phyloP scores from a whole-genome alignment of 1,140 invertebrate genomes.

The Zelostemma sp. region DNA sequence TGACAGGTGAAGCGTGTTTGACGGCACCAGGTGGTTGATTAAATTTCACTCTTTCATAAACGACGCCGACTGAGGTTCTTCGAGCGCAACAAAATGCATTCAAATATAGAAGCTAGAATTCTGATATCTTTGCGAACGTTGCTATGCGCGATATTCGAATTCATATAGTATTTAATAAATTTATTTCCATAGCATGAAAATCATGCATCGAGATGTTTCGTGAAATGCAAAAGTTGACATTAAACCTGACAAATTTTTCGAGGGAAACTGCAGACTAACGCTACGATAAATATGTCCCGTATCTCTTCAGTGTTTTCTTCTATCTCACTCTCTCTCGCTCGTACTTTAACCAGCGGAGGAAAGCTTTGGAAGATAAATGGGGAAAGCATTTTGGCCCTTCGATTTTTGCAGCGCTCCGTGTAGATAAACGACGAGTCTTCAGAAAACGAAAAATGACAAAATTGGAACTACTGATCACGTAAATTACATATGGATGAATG shows the following conservation, averaged over 20 bases:
- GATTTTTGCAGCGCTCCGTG: background rate
- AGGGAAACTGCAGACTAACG: background rate
- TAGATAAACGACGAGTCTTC: background rate
- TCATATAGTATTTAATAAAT: background rate
- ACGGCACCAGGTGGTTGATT: conserved; percentile 37
- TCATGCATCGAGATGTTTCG: background rate
- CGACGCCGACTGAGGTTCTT: conserved; percentile 14
- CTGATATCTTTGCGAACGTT: conserved; percentile 14
- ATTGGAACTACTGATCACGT: background rate
- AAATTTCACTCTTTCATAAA: conserved; percentile 49
- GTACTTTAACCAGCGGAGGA: background rate
- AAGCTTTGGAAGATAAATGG: background rate
- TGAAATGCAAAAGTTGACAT: background rate
- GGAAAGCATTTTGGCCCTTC: background rate
- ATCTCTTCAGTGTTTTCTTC: background rate
- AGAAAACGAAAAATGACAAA: conserved; percentile 1
- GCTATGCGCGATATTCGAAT: background rate
- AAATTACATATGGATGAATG: no score
- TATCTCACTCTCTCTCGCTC: background rate
- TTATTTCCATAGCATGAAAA: background rate
- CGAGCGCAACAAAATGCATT: conserved; percentile 24
- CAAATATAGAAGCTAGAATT: conserved; percentile 12
- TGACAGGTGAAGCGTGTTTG: conserved; percentile 19
- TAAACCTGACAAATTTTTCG: background rate
- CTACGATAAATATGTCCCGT: conserved; percentile 3